Evolutionary conservation across 2,113 vertebrate species (phyloP), one percentile per base, ranked within the genome.

Genomic region (Prochilodus magdalenae): DNA sequence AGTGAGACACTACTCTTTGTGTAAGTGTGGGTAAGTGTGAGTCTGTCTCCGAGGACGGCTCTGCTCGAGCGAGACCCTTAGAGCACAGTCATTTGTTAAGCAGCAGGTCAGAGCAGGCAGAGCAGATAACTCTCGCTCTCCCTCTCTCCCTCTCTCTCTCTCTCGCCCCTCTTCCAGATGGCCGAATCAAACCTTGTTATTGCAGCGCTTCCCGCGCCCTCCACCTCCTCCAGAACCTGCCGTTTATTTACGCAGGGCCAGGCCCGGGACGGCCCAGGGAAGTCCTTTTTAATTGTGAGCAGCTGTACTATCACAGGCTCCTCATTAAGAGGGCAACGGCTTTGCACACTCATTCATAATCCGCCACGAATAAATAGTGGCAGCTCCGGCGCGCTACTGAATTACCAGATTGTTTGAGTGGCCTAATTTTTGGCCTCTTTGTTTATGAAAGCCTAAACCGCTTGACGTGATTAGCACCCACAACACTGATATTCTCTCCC

Each of bases 161-260:
- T 66, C 44, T 55, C 12, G n/a, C 30, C 77, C 59, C 20, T 59
- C 44, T 85, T 86, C 90, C 92, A 93, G 90, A 93, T 89, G 89
- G 86, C 88, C 89, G 87, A 93, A 92, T 90, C 86, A 94, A 87
- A 29, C 84, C 89, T 70, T 90, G 92, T 92, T 93, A 93, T 92
- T 91, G 88, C 91, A 93, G 88, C 47, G 89, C 47, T 86, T 86
- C 89, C 78, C 83, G 83, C 88, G 90, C 89, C 88, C 53, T 86
- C 89, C 85, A 91, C 88, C 92, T 92, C 89, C 81, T 72, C 71
- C 84, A 91, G 44, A 83, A 87, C 87, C 85, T 16, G 80, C 80
- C 88, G 82, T 93, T 93, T 93, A 93, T 90, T 93, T 93, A 91
- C 84, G 59, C 85, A 91, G 92, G 87, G 73, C 73, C 92, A 88